These are phyloP conservation scores for Sebastes minor DNA, from an alignment of 2,797 vertebrate species.

Conservation along the genomic window DNA sequence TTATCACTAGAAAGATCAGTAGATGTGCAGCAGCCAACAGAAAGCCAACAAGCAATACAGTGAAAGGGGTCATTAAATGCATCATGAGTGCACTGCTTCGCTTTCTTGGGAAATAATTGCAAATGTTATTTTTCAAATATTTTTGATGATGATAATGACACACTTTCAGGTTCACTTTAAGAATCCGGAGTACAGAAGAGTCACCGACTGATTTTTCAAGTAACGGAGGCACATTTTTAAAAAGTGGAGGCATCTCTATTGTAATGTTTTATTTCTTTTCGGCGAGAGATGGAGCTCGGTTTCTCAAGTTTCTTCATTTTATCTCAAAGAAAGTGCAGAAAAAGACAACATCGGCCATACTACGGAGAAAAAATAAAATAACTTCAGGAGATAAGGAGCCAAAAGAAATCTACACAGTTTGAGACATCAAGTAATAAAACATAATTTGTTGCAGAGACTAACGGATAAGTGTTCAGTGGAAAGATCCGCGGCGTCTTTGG, in stretches of 20 bases:
- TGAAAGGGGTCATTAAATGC: slow-evolving; percentile 24
- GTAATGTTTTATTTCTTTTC: not conserved
- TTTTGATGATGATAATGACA: slow-evolving; percentile 2
- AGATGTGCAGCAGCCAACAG: slow-evolving; percentile 1
- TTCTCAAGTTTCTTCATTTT: not conserved
- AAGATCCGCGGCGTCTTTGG: slow-evolving; percentile 11
- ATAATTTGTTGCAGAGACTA: not conserved
- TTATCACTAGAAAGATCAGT: not conserved
- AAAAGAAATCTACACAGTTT: not conserved
- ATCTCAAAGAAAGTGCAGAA: not conserved
- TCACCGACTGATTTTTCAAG: not conserved
- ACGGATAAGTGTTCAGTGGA: not conserved
- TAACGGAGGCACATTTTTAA: not conserved
- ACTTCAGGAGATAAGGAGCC: not conserved
- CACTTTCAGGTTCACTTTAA: not conserved
- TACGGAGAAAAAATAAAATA: not conserved
- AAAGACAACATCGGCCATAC: not conserved
- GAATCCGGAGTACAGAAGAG: not conserved
- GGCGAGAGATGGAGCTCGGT: not conserved
- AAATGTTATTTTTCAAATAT: not conserved
- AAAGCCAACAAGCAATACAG: not conserved
- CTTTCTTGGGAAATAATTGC: slow-evolving; percentile 27
- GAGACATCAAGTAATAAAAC: slow-evolving; percentile 1
- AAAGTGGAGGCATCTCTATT: not conserved
- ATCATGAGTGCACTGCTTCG: not conserved